Percentiles rank a stretch among this genome's conserved stretches.
phyloP scores from a whole-genome alignment of 2,888 invertebrate genomes.

The Athrips mouffetella region DNA sequence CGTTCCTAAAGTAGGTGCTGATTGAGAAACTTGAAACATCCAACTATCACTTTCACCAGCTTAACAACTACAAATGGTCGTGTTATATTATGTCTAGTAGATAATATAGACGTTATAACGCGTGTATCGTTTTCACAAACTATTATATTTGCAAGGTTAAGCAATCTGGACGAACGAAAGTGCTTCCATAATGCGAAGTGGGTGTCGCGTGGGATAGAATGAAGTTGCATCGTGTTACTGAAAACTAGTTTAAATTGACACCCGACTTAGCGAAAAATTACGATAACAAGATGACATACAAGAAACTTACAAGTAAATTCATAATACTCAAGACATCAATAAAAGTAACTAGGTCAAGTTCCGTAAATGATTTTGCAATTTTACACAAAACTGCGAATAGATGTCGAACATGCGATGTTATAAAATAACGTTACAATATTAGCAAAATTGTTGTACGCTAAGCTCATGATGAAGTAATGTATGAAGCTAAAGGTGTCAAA shows the following conservation, averaged over 20 bases:
- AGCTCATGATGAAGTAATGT: background rate
- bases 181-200: constrained; percentile 44
- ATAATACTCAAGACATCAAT: too few relatives aligned
- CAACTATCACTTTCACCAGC: constrained; percentile 19
- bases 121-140: constrained; percentile 42
- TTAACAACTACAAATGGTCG: constrained; percentile 10
- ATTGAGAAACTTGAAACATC: constrained; percentile 13
- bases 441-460: too few relatives aligned
- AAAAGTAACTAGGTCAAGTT: too few relatives aligned
- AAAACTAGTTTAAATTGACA: constrained; percentile 11
- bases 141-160: constrained; percentile 39
- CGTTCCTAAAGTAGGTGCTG: background rate
- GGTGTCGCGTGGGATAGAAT: constrained; percentile 63
- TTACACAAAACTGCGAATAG: too few relatives aligned
- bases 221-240: constrained; percentile 7
- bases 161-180: constrained; percentile 64
- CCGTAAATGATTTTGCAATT: too few relatives aligned
- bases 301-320: background rate
- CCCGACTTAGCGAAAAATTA: constrained; percentile 17
- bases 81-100: constrained; percentile 8
- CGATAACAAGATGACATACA: background rate
- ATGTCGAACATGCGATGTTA: too few relatives aligned
- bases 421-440: too few relatives aligned
- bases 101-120: constrained; percentile 18
- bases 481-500: background rate